These are phyloP conservation scores for Adelosebastes latens DNA, from an alignment of 2,797 vertebrate species.

Conservation along the genomic window DNA sequence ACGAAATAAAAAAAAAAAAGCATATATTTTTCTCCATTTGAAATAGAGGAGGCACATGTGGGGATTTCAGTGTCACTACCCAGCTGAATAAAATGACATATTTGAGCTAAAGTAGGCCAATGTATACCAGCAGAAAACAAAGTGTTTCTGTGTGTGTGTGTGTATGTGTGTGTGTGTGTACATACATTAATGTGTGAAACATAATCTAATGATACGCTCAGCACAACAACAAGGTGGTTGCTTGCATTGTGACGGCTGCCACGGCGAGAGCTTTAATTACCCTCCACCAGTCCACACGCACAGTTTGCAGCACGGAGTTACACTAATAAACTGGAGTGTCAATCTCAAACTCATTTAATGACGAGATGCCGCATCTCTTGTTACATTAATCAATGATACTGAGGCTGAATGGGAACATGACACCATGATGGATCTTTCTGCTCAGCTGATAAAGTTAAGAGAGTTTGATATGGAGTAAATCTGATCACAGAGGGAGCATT, in stretches of 20 bases:
- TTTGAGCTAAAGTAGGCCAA: conserved; percentile 25
- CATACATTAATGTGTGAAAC: conserved; percentile 9
- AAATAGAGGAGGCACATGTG: not conserved
- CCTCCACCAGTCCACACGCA: conserved; percentile 47
- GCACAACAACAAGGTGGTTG: conserved; percentile 33
- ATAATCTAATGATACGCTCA: not conserved
- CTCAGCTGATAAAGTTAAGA: conserved; percentile 49
- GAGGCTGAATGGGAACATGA: conserved; percentile 55
- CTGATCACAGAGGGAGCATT: conserved; percentile 27
- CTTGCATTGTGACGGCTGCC: conserved; percentile 44
- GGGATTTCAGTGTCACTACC: conserved; percentile 1
- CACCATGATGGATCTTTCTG: conserved; percentile 50
- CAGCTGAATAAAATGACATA: conserved; percentile 36
- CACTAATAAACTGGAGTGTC: conserved; percentile 75
- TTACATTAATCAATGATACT: conserved; percentile 71
- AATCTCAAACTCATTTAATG: conserved; percentile 74
- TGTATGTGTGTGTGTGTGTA: not conserved
- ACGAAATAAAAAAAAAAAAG: not conserved
- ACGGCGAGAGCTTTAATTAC: conserved; percentile 71
- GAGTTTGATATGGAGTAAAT: conserved; percentile 51
- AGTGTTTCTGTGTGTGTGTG: not conserved
- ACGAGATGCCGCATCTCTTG: conserved; percentile 59
- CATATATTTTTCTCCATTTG: not conserved
- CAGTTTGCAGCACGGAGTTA: conserved; percentile 50
- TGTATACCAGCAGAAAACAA: not conserved